Evolutionary conservation across 2,888 invertebrate species (phyloP).

Genomic region (Trypoxylon attenuatum): DNA sequence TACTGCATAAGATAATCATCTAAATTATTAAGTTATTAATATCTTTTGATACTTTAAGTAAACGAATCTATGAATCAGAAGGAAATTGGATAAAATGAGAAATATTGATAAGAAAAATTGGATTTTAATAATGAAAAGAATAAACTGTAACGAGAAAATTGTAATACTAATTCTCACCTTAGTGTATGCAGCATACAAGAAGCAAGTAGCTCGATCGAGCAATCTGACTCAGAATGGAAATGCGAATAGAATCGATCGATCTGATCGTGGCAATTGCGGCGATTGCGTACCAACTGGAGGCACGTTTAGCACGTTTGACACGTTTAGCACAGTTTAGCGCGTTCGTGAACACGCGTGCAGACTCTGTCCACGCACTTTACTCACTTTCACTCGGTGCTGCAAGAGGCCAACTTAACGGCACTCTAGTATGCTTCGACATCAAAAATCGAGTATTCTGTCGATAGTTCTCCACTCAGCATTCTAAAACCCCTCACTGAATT

Average conservation of each 20-base stretch:
- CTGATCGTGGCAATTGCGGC: slow-evolving; percentile 2
- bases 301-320: neutral
- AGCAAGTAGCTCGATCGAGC: slow-evolving; percentile 31
- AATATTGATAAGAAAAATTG: neutral
- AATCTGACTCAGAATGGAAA: slow-evolving; percentile 32
- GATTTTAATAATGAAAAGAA: too few relatives aligned
- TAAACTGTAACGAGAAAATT: neutral
- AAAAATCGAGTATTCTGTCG: too few relatives aligned
- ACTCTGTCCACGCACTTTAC: slow-evolving; percentile 8
- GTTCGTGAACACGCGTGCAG: neutral
- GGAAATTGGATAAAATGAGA: neutral
- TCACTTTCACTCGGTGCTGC: slow-evolving; percentile 52
- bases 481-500: too few relatives aligned
- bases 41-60: neutral
- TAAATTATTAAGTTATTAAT: too few relatives aligned
- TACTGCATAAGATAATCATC: too few relatives aligned
- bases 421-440: too few relatives aligned
- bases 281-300: slow-evolving; percentile 4
- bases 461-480: too few relatives aligned
- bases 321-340: too few relatives aligned
- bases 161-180: slow-evolving; percentile 35
- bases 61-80: too few relatives aligned
- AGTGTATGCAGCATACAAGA: slow-evolving; percentile 44
- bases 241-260: slow-evolving; percentile 23
- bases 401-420: neutral